Evolutionary conservation across 2,797 vertebrate species (phyloP).

Genomic region (Poeciliopsis paucimaculata): DNA sequence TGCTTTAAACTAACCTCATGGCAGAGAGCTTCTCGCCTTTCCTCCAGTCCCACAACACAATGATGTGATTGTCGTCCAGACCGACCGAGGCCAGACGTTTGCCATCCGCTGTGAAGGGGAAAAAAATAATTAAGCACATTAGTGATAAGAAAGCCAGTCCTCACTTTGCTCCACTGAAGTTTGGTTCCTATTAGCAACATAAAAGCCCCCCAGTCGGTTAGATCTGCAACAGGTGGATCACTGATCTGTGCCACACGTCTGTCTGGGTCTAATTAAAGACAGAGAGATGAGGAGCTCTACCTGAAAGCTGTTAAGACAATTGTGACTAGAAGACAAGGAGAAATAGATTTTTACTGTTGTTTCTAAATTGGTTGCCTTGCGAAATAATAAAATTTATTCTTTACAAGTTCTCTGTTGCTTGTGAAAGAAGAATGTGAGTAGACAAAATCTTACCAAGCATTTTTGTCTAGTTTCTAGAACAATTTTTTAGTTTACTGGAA

Average conservation of each 20-base stretch:
- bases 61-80: conserved; percentile 93
- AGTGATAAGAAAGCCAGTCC: conserved; percentile 21
- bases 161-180: conserved; percentile 32
- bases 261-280: conserved; percentile 64
- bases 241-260: conserved; percentile 43
- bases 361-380: conserved; percentile 47
- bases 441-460: no score
- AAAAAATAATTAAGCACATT: conserved; percentile 43
- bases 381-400: conserved; percentile 42
- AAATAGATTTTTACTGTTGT: conserved; percentile 19
- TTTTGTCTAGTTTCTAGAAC: no score
- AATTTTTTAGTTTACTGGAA: no score
- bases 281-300: conserved; percentile 48
- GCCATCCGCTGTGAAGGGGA: conserved; percentile 87
- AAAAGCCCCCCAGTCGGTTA: conserved; percentile 52
- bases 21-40: conserved; percentile 97
- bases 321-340: conserved; percentile 34
- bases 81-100: conserved; percentile 95
- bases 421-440: neutral
- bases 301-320: conserved; percentile 45
- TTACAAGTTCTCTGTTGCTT: conserved; percentile 13
- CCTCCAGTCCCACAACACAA: conserved; percentile 98
- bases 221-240: conserved; percentile 60
- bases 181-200: conserved; percentile 58
- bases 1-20: conserved; percentile 83